These are phyloP conservation scores for Trichacis sp. DNA, from an alignment of 2,888 invertebrate genomes.

Conservation along the genomic window DNA sequence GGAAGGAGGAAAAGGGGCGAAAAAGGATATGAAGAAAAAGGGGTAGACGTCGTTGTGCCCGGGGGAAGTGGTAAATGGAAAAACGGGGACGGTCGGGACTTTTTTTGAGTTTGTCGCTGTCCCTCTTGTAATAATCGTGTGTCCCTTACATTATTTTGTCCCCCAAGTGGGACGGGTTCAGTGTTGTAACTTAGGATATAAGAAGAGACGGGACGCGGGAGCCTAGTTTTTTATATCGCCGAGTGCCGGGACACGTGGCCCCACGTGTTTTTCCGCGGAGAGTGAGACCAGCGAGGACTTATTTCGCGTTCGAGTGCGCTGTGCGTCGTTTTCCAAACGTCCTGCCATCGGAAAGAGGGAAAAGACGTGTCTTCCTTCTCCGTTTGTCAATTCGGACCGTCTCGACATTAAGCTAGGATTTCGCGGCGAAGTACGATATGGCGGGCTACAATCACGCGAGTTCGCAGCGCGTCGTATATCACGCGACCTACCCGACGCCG, in stretches of 20 bases:
- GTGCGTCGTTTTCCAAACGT: background rate
- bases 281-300: constrained; percentile 31
- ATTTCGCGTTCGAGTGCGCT: background rate
- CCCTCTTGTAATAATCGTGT: constrained; percentile 47
- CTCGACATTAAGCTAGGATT: constrained; percentile 5
- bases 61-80: constrained; percentile 25
- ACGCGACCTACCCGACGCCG: constrained; percentile 68
- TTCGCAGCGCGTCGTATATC: constrained; percentile 67
- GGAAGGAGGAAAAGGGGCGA: constrained; percentile 14
- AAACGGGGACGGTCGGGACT: too few species aligned
- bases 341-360: background rate
- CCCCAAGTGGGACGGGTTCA: constrained; percentile 62
- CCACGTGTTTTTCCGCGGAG: constrained; percentile 16
- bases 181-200: constrained; percentile 67
- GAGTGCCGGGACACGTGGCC: constrained; percentile 6
- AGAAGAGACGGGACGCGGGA: constrained; percentile 47
- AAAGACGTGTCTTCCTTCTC: too few species aligned
- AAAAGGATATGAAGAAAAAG: background rate
- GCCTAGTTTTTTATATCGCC: constrained; percentile 51
- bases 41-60: background rate
- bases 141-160: constrained; percentile 67
- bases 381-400: constrained; percentile 24
- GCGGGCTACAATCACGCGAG: constrained; percentile 67
- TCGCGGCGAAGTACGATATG: constrained; percentile 50
- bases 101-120: constrained; percentile 25